phyloP scores from a whole-genome alignment of 2,113 vertebrate species.

The Atherinomorus stipes region DNA sequence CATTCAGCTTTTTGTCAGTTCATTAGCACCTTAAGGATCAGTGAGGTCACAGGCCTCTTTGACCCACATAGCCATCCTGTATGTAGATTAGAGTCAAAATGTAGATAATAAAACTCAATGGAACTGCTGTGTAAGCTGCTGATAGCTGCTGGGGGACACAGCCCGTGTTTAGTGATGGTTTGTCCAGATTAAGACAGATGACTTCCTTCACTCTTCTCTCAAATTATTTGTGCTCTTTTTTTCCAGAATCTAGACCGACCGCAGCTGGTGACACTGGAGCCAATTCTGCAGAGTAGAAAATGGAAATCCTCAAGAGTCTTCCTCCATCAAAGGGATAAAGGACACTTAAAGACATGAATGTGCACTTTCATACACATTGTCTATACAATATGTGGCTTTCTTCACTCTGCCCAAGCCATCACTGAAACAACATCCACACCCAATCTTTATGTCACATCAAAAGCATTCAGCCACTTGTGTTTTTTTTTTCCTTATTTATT shows the following conservation, averaged over 20 bases:
- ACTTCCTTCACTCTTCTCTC: not conserved
- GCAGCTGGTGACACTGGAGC: not conserved
- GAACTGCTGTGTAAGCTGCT: not conserved
- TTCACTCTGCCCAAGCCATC: not conserved
- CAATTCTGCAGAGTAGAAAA: too few relatives aligned
- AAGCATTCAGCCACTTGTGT: not conserved
- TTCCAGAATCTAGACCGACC: not conserved
- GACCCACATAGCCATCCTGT: not conserved
- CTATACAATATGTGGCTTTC: too few relatives aligned
- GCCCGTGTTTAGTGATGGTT: not conserved
- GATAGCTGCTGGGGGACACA: not conserved
- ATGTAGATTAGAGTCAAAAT: not conserved
- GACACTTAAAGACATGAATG: too few relatives aligned
- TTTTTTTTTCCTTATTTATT: not conserved
- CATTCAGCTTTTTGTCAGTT: too few relatives aligned
- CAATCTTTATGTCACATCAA: not conserved
- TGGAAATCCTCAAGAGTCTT: not conserved
- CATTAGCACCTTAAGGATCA: not conserved
- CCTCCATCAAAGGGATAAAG: not conserved
- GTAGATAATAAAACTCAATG: not conserved
- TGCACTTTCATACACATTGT: too few relatives aligned
- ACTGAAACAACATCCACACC: conserved; percentile 4
- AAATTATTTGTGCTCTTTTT: not conserved
- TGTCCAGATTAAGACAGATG: not conserved
- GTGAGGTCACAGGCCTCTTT: not conserved